A percentile compares a stretch with the other conserved stretches of the same genome.
Conservation (phyloP, 2,888 invertebrate species). For the Hyposoter dolosus region DNA sequence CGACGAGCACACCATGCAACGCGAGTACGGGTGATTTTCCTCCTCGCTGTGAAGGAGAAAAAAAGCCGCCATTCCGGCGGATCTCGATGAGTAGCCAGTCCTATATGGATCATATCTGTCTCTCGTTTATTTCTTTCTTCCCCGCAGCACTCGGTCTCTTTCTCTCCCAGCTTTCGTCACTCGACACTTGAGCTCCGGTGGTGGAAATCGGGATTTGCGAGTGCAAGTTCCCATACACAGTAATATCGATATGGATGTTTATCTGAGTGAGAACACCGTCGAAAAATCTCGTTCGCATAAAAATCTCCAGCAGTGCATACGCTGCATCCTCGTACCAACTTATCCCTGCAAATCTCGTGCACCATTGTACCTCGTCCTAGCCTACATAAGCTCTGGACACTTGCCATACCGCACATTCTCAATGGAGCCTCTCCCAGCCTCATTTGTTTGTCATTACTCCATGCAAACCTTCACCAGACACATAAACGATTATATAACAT, state of each 20-base stretch:
- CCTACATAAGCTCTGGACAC: slow-evolving; percentile 39
- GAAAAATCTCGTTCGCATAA: slow-evolving; percentile 60
- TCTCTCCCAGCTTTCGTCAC: slow-evolving; percentile 16
- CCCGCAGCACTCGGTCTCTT: not conserved
- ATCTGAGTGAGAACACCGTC: slow-evolving; percentile 29
- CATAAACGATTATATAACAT: slow-evolving; percentile 23
- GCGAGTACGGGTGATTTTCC: slow-evolving; percentile 38
- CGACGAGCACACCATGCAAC: no score
- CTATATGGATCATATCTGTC: slow-evolving; percentile 13
- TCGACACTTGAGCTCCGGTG: slow-evolving; percentile 76
- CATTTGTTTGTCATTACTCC: slow-evolving; percentile 27
- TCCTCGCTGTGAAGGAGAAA: slow-evolving; percentile 4
- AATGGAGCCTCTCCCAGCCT: slow-evolving; percentile 18
- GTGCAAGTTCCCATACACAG: not conserved
- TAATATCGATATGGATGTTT: not conserved
- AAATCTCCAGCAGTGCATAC: slow-evolving; percentile 46
- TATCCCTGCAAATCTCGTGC: slow-evolving; percentile 38
- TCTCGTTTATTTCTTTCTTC: slow-evolving; percentile 22
- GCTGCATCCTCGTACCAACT: slow-evolving; percentile 29
- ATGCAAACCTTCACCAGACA: slow-evolving; percentile 31
- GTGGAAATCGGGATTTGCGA: slow-evolving; percentile 65
- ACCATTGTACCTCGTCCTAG: slow-evolving; percentile 8
- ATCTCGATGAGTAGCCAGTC: slow-evolving; percentile 52
- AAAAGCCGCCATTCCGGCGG: slow-evolving; percentile 31
- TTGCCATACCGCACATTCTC: slow-evolving; percentile 44